Percentiles rank a stretch among this genome's conserved stretches.
Conservation (phyloP, 2,113 vertebrate species). For the Nansenia antarctica region DNA sequence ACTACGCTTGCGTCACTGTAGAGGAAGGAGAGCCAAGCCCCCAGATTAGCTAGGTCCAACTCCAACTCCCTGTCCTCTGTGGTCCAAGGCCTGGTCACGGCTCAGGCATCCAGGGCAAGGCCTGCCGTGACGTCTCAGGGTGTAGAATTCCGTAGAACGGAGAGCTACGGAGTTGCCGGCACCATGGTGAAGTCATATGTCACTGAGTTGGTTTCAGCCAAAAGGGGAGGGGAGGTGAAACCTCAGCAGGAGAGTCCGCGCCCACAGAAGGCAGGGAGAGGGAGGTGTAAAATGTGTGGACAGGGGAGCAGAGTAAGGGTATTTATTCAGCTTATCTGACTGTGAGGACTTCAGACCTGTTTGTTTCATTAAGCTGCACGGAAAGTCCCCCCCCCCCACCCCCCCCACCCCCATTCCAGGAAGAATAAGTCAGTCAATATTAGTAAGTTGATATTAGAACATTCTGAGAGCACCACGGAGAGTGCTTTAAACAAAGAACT, state of each 20-base stretch:
- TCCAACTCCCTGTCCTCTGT: neutral
- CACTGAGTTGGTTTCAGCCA: constrained; percentile 33
- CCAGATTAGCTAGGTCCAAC: neutral
- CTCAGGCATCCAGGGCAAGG: constrained; percentile 23
- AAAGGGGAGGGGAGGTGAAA: constrained; percentile 27
- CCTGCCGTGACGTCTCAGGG: constrained; percentile 30
- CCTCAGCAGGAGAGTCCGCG: constrained; percentile 15
- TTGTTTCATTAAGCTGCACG: constrained; percentile 27
- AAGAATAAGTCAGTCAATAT: neutral
- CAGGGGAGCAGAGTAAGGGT: constrained; percentile 9
- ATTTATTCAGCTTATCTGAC: constrained; percentile 54
- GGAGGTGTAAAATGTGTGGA: constrained; percentile 17
- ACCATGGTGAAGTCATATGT: constrained; percentile 30
- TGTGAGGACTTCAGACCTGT: constrained; percentile 31
- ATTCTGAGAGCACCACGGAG: neutral
- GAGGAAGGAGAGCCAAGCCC: neutral
- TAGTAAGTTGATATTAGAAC: neutral
- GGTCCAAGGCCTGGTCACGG: constrained; percentile 15
- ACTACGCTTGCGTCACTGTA: constrained; percentile 25
- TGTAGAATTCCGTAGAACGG: neutral
- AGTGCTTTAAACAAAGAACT: neutral
- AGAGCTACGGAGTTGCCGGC: constrained; percentile 23
- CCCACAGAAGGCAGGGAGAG: neutral
- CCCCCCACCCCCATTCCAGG: neutral
- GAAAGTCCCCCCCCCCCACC: constrained; percentile 3